These are phyloP conservation scores for Orius insidiosus DNA, from an alignment of 1,140 invertebrate species.

Conservation along the genomic window DNA sequence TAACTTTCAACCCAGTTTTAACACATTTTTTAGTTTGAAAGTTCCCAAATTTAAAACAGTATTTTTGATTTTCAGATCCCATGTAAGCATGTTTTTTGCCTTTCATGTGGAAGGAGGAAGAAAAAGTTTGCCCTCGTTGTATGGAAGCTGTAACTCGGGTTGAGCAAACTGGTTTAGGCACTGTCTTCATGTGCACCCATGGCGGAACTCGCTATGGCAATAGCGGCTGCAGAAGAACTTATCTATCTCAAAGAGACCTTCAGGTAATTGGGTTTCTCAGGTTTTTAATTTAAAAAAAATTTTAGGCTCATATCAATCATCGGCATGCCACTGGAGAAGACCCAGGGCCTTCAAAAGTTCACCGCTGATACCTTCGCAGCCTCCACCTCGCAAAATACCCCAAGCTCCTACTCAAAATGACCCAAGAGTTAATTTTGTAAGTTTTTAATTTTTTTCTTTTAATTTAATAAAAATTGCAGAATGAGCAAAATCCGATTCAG, in stretches of 20 bases:
- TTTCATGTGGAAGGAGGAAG: slow-evolving; percentile 75
- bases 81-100: slow-evolving; percentile 91
- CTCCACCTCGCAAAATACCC: slow-evolving; percentile 9
- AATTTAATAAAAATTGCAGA: slow-evolving; percentile 3
- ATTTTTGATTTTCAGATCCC: slow-evolving; percentile 50
- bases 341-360: slow-evolving; percentile 2
- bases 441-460: too few relatives aligned
- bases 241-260: slow-evolving; percentile 66
- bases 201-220: slow-evolving; percentile 76
- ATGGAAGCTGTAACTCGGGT: slow-evolving; percentile 75
- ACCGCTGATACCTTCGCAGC: slow-evolving; percentile 3
- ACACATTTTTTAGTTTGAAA: too few relatives aligned
- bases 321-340: slow-evolving; percentile 49
- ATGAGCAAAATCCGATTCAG: slow-evolving; percentile 10
- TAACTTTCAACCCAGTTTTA: too few relatives aligned
- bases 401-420: slow-evolving; percentile 12
- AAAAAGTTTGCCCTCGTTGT: slow-evolving; percentile 73
- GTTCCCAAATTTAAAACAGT: too few relatives aligned
- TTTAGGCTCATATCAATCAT: slow-evolving; percentile 82
- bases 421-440: slow-evolving; percentile 14
- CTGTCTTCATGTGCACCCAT: slow-evolving; percentile 89
- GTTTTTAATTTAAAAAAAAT: slow-evolving; percentile 9
- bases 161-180: slow-evolving; percentile 88
- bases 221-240: slow-evolving; percentile 77
- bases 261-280: slow-evolving; percentile 34